A percentile compares a stretch with the other conserved stretches of the same genome.
phyloP scores from a whole-genome alignment of 2,797 vertebrate species.

The Neoniphon sammara region DNA sequence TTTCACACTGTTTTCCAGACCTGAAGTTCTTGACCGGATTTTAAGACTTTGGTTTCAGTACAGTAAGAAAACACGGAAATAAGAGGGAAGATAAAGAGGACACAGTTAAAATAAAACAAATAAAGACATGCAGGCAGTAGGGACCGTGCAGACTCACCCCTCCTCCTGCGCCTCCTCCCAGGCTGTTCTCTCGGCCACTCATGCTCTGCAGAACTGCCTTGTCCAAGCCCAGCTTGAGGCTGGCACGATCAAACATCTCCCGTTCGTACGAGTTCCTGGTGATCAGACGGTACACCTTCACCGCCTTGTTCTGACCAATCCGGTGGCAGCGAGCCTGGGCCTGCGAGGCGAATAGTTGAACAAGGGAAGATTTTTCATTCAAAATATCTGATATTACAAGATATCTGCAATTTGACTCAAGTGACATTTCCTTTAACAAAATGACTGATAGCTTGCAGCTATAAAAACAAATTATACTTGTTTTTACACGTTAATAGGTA shows the following conservation, averaged over 20 bases:
- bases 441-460: not conserved
- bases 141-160: slow-evolving; percentile 67
- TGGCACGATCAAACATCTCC: slow-evolving; percentile 99
- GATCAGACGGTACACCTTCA: slow-evolving; percentile 98
- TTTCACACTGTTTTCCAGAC: not conserved
- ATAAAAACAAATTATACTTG: not conserved
- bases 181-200: slow-evolving; percentile 95
- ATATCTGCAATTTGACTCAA: slow-evolving; percentile 3
- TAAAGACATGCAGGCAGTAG: too few relatives aligned
- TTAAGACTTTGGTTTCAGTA: not conserved
- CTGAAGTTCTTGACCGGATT: too few relatives aligned
- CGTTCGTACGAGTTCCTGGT: slow-evolving; percentile 98
- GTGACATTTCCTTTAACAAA: not conserved
- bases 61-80: too few relatives aligned
- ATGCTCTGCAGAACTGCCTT: slow-evolving; percentile 99
- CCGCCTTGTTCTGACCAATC: slow-evolving; percentile 98
- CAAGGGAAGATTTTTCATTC: not conserved
- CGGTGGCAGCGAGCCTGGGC: slow-evolving; percentile 98
- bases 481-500: not conserved
- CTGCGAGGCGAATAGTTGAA: slow-evolving; percentile 74
- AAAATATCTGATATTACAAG: too few relatives aligned
- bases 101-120: too few relatives aligned
- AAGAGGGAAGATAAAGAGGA: too few relatives aligned
- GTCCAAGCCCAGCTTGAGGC: slow-evolving; percentile 96
- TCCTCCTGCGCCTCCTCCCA: slow-evolving; percentile 83